Percentiles rank a stretch among this genome's conserved stretches.
Conservation (phyloP, 35 echinoderm and acorn worm species). For the Ophioderma brevispina region DNA sequence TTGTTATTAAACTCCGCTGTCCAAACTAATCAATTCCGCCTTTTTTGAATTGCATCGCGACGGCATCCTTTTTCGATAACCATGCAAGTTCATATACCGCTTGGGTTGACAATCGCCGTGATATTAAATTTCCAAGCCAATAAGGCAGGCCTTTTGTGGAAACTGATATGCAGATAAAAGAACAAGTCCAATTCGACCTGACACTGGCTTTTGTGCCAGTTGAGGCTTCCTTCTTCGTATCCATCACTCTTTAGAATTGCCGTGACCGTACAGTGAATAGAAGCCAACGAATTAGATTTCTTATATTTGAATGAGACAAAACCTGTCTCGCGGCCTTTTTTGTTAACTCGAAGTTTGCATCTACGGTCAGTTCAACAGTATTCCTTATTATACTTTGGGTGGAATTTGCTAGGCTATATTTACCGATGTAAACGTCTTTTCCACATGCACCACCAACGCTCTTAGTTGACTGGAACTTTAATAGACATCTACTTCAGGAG, state of each 20-base stretch:
- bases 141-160: constrained; percentile 1
- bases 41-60: background rate
- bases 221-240: background rate
- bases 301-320: too few relatives aligned
- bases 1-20: constrained; percentile 10
- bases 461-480: too few relatives aligned
- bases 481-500: too few relatives aligned
- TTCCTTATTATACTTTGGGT: too few relatives aligned
- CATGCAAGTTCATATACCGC: background rate
- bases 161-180: background rate
- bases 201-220: background rate
- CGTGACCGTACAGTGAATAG: background rate
- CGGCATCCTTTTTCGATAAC: constrained; percentile 3
- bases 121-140: constrained; percentile 11
- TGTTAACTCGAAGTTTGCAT: too few relatives aligned
- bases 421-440: too few relatives aligned
- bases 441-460: too few relatives aligned
- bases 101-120: background rate
- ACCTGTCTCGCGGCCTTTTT: too few relatives aligned
- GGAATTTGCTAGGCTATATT: too few relatives aligned
- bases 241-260: background rate
- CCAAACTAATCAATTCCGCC: background rate
- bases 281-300: too few relatives aligned
- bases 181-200: background rate
- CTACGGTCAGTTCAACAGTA: too few relatives aligned